Conservation (phyloP, 2,888 invertebrate genomes). For the Oscheius onirici region DNA sequence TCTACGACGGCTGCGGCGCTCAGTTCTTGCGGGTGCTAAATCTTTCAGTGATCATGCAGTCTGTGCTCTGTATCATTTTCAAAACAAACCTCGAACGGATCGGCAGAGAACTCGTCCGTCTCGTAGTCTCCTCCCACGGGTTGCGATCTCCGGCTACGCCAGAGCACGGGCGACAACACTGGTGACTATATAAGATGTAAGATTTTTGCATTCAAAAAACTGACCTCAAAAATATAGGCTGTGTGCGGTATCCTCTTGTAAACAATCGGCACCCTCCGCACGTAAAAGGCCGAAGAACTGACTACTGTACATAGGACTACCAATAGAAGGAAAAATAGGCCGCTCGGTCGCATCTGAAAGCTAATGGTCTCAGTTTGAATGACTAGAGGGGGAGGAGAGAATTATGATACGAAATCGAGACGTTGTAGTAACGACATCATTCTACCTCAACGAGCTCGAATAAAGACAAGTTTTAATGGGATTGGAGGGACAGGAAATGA, state of each 20-base stretch:
- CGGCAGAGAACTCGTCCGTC: constrained; percentile 53
- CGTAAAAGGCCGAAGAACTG: background rate
- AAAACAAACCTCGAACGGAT: constrained; percentile 49
- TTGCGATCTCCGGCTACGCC: constrained; percentile 42
- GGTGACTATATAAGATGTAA: background rate
- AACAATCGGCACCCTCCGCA: constrained; percentile 20
- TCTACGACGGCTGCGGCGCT: too few relatives aligned
- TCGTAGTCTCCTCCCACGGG: constrained; percentile 43
- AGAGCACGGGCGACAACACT: background rate
- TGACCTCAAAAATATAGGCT: constrained; percentile 14
- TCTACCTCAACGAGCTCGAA: too few relatives aligned
- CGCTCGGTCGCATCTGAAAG: constrained; percentile 10
- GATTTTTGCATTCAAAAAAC: background rate
- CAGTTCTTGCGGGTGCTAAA: too few relatives aligned
- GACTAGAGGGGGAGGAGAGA: too few relatives aligned
- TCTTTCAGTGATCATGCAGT: background rate
- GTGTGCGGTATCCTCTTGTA: constrained; percentile 27
- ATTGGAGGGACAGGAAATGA: too few relatives aligned
- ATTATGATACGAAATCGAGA: constrained; percentile 1
- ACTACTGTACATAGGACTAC: constrained; percentile 5
- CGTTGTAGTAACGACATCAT: too few relatives aligned
- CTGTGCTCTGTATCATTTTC: background rate
- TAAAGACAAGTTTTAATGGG: too few relatives aligned
- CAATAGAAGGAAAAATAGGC: background rate
- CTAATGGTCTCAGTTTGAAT: background rate